Evolutionary conservation across 2,113 vertebrate species (phyloP).

Genomic region (Pelmatolapia mariae): DNA sequence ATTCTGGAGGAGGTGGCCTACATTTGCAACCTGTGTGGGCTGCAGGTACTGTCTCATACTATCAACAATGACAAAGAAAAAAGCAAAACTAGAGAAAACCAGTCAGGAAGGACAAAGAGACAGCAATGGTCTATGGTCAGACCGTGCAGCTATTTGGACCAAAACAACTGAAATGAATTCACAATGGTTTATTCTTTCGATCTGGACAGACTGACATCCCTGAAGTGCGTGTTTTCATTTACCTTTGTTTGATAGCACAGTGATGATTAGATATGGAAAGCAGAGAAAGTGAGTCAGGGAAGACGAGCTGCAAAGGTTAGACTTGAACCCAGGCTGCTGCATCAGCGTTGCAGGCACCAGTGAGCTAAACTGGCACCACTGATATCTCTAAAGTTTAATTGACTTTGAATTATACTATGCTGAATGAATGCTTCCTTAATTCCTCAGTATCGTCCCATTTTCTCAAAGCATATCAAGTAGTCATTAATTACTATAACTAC

Average conservation of each 20-base stretch:
- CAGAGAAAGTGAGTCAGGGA: not conserved
- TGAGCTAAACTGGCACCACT: not conserved
- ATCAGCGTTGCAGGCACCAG: not conserved
- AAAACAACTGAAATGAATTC: not conserved
- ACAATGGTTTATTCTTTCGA: not conserved
- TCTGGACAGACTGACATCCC: not conserved
- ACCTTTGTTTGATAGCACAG: not conserved
- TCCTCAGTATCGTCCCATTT: not conserved
- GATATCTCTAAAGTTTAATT: not conserved
- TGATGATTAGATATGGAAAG: not conserved
- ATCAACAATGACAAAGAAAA: not conserved
- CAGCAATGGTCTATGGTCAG: not conserved
- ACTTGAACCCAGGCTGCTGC: not conserved
- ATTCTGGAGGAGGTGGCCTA: not conserved
- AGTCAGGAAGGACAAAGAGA: not conserved
- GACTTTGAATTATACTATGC: not conserved
- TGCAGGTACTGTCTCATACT: not conserved
- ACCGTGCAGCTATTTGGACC: not conserved
- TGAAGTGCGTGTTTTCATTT: not conserved
- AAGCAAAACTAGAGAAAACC: not conserved
- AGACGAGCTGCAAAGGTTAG: not conserved
- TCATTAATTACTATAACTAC: not conserved
- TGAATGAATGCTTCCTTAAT: not conserved
- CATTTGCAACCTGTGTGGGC: not conserved
- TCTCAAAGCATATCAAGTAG: not conserved